Evolutionary conservation across 1,140 invertebrate species (phyloP), one percentile per base, ranked within the genome.

Genomic region (Gonatopus flavifemur): DNA sequence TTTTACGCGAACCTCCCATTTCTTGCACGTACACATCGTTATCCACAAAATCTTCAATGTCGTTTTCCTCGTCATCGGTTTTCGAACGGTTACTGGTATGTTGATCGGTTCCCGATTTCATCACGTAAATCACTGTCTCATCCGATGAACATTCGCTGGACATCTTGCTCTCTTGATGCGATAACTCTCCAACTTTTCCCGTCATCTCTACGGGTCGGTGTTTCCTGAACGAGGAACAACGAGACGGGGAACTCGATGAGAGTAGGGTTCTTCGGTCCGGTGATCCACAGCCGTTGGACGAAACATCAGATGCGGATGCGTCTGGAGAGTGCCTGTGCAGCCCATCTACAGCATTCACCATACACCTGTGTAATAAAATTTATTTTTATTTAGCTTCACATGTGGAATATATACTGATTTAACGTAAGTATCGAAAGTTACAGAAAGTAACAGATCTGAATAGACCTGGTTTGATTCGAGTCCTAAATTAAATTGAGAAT

Each of bases 311-410:
- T 8, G 52, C 55, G 1, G 64, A 61, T 0, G 58, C 55, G 5
- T 78, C 76, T 0, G 75, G 76, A 0, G 76, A 78, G 20, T 70
- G 72, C 57, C 74, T 71, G 19, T 74, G 71, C n/a, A 88, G 82
- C 58, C 85, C 85, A 57, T 89, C 88, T 0, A 89, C 87, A 21
- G 84, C 83, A 62, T 82, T 88, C 12, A 89, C 80, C 75, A 82
- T 80, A 45, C 74, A 74, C 25, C 66, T 68, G 51, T 60, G 33
- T 3, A 35, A 21, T 28, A 15, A 33, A 36, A 16, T 6, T 12
- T n/a, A 46, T 18, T 25, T 36, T 13, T 38, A 21, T 9, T 24
- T 25, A 13, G 10, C 6, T 33, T 33, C 6, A 15, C 7, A 33
- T n/a, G 6, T 5, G 22, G 12, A 42, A 28, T 12, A 24, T 42